Conservation (phyloP, 2,888 invertebrate genomes). For the Synergus laeviventris region DNA sequence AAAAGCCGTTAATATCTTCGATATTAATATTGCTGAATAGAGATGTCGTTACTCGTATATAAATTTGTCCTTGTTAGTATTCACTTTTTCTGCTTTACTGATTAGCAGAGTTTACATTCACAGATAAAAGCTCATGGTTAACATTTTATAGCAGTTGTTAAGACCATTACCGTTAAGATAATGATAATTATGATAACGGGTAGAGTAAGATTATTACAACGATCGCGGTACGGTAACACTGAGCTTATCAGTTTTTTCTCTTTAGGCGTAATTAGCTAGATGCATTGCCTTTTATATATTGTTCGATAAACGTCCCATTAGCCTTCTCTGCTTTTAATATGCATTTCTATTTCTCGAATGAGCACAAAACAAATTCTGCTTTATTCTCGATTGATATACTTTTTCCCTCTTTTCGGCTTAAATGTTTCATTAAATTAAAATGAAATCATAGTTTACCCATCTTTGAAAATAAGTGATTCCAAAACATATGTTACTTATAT, state of each 20-base stretch:
- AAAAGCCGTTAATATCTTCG: not conserved
- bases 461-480: not conserved
- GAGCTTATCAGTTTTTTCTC: slow-evolving; percentile 11
- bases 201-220: slow-evolving; percentile 16
- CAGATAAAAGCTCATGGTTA: not conserved
- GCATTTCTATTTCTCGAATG: slow-evolving; percentile 1
- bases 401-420: not conserved
- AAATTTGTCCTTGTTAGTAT: slow-evolving; percentile 28
- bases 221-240: not conserved
- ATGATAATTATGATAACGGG: slow-evolving; percentile 7
- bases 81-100: not conserved
- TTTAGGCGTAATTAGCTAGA: slow-evolving; percentile 15
- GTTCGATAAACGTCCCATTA: slow-evolving; percentile 26
- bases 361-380: not conserved
- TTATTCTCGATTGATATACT: not conserved
- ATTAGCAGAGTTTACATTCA: slow-evolving; percentile 13
- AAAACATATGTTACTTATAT: not conserved
- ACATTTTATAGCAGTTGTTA: slow-evolving; percentile 13
- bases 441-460: not conserved
- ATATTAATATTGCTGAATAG: not conserved
- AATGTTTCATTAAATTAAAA: slow-evolving; percentile 1
- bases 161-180: slow-evolving; percentile 17
- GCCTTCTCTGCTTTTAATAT: slow-evolving; percentile 15
- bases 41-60: not conserved
- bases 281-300: slow-evolving; percentile 25